These are phyloP conservation scores for Helleia helle DNA, from an alignment of 2,888 invertebrate genomes.

Conservation along the genomic window DNA sequence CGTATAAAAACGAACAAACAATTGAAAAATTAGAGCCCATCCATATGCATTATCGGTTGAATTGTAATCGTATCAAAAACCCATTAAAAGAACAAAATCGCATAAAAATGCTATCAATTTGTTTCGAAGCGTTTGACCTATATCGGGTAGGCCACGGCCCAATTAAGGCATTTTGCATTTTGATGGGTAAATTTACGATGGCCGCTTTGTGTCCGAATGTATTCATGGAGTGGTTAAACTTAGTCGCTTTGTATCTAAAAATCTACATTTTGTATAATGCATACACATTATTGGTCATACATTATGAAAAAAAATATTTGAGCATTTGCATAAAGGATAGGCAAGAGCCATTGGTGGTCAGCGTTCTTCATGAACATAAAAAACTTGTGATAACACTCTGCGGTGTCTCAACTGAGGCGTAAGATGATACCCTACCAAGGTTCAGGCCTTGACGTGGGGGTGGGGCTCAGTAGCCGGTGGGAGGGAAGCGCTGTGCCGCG, in stretches of 20 bases:
- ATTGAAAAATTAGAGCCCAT: background rate
- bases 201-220: constrained; percentile 51
- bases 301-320: too few species aligned
- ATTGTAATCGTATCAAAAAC: constrained; percentile 10
- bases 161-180: constrained; percentile 73
- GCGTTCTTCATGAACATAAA: too few species aligned
- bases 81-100: constrained; percentile 38
- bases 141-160: constrained; percentile 64
- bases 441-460: too few species aligned
- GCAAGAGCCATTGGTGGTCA: too few species aligned
- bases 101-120: constrained; percentile 62
- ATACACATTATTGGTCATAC: too few species aligned
- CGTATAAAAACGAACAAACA: background rate
- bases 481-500: too few species aligned
- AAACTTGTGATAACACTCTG: too few species aligned
- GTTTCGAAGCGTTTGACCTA: constrained; percentile 64
- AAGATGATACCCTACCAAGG: too few species aligned
- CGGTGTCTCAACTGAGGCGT: too few species aligned
- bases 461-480: too few species aligned
- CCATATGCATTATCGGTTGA: constrained; percentile 1
- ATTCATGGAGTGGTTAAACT: constrained; percentile 42
- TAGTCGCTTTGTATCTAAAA: constrained; percentile 12
- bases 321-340: too few species aligned
- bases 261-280: background rate
- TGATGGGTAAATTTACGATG: constrained; percentile 68